These are phyloP conservation scores for Tipula confusa DNA, from an alignment of 2,888 invertebrate genomes.

Conservation along the genomic window DNA sequence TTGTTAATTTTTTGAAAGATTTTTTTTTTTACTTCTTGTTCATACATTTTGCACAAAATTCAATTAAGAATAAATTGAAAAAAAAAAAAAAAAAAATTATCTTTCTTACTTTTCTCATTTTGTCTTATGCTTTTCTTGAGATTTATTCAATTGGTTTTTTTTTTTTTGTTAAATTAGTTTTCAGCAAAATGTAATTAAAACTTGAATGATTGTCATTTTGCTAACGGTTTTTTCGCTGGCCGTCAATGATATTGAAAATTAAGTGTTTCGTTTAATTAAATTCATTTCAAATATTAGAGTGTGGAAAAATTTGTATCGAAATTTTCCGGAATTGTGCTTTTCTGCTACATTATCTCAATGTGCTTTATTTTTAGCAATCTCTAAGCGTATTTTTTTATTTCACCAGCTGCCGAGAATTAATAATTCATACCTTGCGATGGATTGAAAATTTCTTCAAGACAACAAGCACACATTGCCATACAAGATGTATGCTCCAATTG, in stretches of 20 bases:
- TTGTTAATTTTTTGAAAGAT: neutral
- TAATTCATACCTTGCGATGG: no score
- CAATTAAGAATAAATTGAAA: slow-evolving; percentile 4
- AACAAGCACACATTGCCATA: no score
- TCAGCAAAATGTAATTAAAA: neutral
- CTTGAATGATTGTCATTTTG: neutral
- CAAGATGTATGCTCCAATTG: no score
- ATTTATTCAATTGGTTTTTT: slow-evolving; percentile 5
- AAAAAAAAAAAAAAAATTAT: neutral
- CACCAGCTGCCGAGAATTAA: no score
- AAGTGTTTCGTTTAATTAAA: no score
- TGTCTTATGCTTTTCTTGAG: neutral
- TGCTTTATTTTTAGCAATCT: no score
- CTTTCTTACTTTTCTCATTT: neutral
- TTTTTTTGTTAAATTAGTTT: neutral
- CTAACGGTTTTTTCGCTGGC: neutral
- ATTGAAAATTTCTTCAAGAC: no score
- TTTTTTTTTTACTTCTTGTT: neutral
- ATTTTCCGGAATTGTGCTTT: no score
- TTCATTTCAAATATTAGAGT: no score
- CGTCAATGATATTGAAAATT: neutral
- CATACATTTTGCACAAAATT: neutral
- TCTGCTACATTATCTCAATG: no score
- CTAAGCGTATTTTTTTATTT: no score
- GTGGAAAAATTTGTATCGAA: no score